Evolutionary conservation across 2,797 vertebrate species (phyloP).

Genomic region (Choloepus didactylus): DNA sequence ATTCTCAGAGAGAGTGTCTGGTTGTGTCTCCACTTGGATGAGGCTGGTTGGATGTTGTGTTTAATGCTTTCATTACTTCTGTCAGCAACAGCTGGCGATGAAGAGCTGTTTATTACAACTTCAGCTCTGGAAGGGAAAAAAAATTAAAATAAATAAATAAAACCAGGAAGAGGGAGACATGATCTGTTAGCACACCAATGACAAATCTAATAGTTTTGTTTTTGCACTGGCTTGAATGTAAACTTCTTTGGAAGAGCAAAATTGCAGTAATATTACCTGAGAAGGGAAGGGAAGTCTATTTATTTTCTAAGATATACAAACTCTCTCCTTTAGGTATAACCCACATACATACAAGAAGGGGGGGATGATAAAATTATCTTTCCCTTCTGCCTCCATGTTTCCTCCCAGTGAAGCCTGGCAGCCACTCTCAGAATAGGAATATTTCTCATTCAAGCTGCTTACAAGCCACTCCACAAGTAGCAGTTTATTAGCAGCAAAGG

Average conservation of each 20-base stretch:
- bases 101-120: slow-evolving; percentile 89
- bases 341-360: not conserved
- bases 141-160: not conserved
- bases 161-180: slow-evolving; percentile 69
- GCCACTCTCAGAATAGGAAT: not conserved
- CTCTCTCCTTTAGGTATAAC: slow-evolving; percentile 62
- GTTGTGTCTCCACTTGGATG: slow-evolving; percentile 90
- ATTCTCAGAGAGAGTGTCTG: slow-evolving; percentile 91
- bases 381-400: not conserved
- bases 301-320: slow-evolving; percentile 73
- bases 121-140: slow-evolving; percentile 85
- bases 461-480: not conserved
- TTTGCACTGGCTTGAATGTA: slow-evolving; percentile 80
- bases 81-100: slow-evolving; percentile 88
- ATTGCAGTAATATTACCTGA: slow-evolving; percentile 85
- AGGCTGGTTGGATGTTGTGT: slow-evolving; percentile 87
- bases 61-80: slow-evolving; percentile 90
- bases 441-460: not conserved
- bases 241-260: slow-evolving; percentile 84
- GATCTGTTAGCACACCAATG: slow-evolving; percentile 83
- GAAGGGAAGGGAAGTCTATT: slow-evolving; percentile 82
- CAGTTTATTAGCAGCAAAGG: not conserved
- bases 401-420: not conserved
- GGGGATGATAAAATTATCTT: not conserved
- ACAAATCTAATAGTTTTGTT: slow-evolving; percentile 83